Evolutionary conservation across 2,797 vertebrate species (phyloP).

Genomic region (Cossypha dichroa): DNA sequence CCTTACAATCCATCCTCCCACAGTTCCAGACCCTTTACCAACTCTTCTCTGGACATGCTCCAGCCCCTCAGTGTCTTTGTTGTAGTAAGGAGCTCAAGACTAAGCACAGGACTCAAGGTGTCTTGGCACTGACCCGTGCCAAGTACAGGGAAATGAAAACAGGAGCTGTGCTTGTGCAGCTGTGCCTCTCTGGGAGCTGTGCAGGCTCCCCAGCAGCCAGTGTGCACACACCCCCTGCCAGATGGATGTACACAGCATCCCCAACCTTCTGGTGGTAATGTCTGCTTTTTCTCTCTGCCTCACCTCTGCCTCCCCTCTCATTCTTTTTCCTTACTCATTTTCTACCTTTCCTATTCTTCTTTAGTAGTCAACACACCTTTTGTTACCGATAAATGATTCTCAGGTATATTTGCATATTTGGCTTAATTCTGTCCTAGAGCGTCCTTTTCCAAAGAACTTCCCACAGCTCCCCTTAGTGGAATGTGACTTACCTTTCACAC

Average conservation of each 20-base stretch:
- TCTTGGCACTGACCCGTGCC: neutral
- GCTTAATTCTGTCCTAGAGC: neutral
- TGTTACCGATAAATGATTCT: neutral
- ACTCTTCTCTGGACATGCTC: neutral
- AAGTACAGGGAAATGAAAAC: too few relatives aligned
- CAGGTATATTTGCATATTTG: neutral
- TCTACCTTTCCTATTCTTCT: neutral
- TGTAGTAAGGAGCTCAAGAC: neutral
- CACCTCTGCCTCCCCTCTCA: too few relatives aligned
- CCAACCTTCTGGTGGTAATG: too few relatives aligned
- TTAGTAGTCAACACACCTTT: accelerated
- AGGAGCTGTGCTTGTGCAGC: neutral
- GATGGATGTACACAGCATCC: accelerated
- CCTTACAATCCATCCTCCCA: too few relatives aligned
- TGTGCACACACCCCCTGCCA: neutral
- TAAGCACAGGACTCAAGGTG: neutral
- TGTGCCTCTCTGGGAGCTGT: accelerated
- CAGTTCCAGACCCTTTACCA: neutral
- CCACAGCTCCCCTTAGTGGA: neutral
- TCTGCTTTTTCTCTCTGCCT: neutral
- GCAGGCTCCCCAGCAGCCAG: neutral
- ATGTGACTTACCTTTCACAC: neutral
- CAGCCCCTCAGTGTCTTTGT: neutral
- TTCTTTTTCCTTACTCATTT: neutral
- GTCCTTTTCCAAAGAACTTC: neutral